Evolutionary conservation across 2,888 invertebrate species (phyloP), one percentile per base, ranked within the genome.

Genomic region (Drosophila tanythrix): DNA sequence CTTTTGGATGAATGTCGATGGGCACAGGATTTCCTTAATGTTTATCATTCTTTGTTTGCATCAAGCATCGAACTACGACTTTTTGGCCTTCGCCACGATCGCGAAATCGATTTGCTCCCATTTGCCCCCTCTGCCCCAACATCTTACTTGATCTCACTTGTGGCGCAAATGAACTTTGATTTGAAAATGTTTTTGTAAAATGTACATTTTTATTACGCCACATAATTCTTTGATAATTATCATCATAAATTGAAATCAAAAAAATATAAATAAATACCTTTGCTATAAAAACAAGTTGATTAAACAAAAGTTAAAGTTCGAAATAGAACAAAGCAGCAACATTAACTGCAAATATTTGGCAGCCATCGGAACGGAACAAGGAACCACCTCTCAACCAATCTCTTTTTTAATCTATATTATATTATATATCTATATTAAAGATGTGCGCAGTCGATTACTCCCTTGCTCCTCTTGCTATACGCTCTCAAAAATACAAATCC

Each of bases 11-110:
- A 70, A 76, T 63, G 73, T 73, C 57, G 74, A 79, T 85, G 77
- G 57, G 73, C 72, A 67, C 83, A 83, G 87, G 87, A 87, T 82
- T 85, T 87, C 88, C 86, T 85, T 79, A 82, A 85, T 88, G 86
- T 74, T 70, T 74, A 61, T 72, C 74, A 67, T 70, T 60, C 51
- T 56, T 73, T 77, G 66, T 70, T 80, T 74, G 36, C 40, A 57
- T n/a, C 43, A 73, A 46, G 5, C 27, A 57, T 38, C 29, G n/a
- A 40, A 38, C 25, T 57, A 66, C 40, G 38, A 29, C 18, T 35
- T 35, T 35, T 43, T 21, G 35, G 56, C 53, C 66, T 76, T 76
- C 64, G 79, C 85, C 76, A 46, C 52, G 79, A 83, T 83, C 71
- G 33, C 48, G 7, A 29, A 29, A 46, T 36, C 29, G 11, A 27